Base-by-base conservation (phyloP, 2,797 vertebrate species). In the Rhinogobio ventralis region DNA sequence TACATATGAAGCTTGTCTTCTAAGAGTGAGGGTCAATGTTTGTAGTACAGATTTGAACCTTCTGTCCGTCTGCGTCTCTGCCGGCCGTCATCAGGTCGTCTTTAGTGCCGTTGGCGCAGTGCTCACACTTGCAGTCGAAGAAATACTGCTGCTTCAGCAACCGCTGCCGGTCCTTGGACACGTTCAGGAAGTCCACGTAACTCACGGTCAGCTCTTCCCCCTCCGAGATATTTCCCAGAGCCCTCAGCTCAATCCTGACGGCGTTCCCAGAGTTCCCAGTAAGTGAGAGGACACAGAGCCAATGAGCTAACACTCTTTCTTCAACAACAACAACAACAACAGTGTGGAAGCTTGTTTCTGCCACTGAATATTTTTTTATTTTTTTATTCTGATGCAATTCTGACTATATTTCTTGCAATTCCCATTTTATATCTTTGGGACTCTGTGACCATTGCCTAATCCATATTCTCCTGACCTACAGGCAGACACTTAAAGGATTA, bases 141-240 rank as follows among this genome's bases (percentile, higher is more conserved):
- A 96, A 95, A 89, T 98, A 99, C 72, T 94, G 95, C 79, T 95
- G 95, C 94, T 94, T 96, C 45, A 99, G 93, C 90, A 95, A 94
- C 88, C 89, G 92, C 79, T 91, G 94, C 66, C 98, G 95, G 13
- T 98, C 97, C 14, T 94, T 92, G 0, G 97, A 97, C 90, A 97
- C 39, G 0, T 93, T 95, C 46, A 99, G 96, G 92, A 97, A 97
- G 93, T 99, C 98, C 23, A 99, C 94, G 0, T 99, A 99, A 88
- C 96, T 96, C 78, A 99, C 94, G 0, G 95, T 99, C 89, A 99
- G 93, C 92, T 99, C 98, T 0, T 95, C 91, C 0, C 96, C 98
- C 0, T 95, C 93, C 0, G 95, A 82, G 83, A 99, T 95, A 77
- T 94, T 96, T 81, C 87, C 93, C 89, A 98, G 89, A 9, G 96